phyloP scores from a whole-genome alignment of 2,113 vertebrate genomes.

The Okapia johnstoni region DNA sequence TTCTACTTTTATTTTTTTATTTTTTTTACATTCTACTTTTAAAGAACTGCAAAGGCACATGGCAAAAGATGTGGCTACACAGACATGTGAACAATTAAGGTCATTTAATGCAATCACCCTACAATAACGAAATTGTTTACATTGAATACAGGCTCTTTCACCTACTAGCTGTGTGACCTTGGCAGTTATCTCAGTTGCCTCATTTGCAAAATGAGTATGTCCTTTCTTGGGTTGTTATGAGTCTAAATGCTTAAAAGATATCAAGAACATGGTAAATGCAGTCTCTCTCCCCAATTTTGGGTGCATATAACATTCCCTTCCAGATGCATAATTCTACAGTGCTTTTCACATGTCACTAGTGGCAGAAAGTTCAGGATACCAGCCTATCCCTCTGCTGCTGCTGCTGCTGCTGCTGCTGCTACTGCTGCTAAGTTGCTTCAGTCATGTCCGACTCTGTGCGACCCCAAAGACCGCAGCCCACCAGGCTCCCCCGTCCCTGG shows the following conservation, averaged over 20 bases:
- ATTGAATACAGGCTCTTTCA: not conserved
- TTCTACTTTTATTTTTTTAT: not conserved
- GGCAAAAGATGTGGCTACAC: not conserved
- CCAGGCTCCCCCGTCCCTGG: too few species aligned
- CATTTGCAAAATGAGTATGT: not conserved
- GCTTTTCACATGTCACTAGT: not conserved
- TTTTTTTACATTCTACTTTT: not conserved
- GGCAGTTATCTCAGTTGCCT: not conserved
- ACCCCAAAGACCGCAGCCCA: too few species aligned
- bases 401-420: not conserved
- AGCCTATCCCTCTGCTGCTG: not conserved
- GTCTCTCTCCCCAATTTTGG: not conserved
- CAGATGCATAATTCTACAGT: not conserved
- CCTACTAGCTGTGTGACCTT: not conserved
- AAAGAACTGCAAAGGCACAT: not conserved
- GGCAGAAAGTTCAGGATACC: not conserved
- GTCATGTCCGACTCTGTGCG: too few species aligned
- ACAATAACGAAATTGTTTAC: not conserved
- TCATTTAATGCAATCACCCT: not conserved
- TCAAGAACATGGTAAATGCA: not conserved
- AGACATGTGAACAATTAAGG: not conserved
- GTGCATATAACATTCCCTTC: not conserved
- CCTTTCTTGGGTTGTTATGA: not conserved
- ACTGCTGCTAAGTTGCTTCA: too few species aligned
- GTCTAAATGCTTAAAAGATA: not conserved